Percentiles rank a stretch among this genome's conserved stretches.
Evolutionary conservation across 2,888 invertebrate genomes (phyloP).

Genomic region (Meta bourneti): DNA sequence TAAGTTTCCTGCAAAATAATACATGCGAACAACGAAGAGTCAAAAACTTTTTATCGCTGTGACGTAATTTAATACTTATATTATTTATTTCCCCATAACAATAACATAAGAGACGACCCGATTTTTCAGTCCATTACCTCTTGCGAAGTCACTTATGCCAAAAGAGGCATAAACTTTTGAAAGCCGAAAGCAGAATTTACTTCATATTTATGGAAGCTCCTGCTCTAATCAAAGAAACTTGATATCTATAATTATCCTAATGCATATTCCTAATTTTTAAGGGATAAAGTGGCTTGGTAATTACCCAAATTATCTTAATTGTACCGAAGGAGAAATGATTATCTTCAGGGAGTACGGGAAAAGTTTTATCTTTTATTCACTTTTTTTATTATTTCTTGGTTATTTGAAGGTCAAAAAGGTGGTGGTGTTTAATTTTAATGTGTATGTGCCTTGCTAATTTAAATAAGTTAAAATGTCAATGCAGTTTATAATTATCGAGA

Average conservation of each 20-base stretch:
- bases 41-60: background rate
- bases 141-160: background rate
- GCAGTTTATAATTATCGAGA: background rate
- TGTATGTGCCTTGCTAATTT: background rate
- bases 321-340: background rate
- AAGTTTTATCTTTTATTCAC: background rate
- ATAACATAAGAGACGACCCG: background rate
- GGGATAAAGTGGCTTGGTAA: constrained; percentile 38
- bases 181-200: background rate
- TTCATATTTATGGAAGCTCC: background rate
- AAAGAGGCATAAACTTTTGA: background rate
- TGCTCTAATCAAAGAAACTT: constrained; percentile 28
- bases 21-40: background rate
- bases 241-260: constrained; percentile 59
- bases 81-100: background rate
- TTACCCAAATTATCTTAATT: constrained; percentile 63
- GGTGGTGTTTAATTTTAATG: background rate
- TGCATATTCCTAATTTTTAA: constrained; percentile 50
- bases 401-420: background rate
- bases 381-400: constrained; percentile 8
- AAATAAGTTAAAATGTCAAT: background rate
- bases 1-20: background rate
- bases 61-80: background rate
- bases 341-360: constrained; percentile 7
- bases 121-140: background rate